phyloP scores from a whole-genome alignment of 2,888 invertebrate genomes.

The Acleris laterana region DNA sequence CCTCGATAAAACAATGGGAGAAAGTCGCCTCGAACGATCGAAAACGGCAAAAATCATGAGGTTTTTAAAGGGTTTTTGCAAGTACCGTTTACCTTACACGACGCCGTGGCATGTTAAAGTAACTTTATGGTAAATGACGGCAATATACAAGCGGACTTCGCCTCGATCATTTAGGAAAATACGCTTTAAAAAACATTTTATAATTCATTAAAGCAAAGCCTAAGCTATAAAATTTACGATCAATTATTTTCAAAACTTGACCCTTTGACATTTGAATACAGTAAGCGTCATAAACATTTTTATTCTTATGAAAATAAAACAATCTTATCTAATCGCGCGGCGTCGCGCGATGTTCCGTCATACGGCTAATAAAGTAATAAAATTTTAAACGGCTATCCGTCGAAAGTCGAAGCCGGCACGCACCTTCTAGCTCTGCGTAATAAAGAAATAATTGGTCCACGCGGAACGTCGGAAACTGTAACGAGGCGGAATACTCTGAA shows the following conservation, averaged over 20 bases:
- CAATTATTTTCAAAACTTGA: constrained; percentile 25
- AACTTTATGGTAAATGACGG: constrained; percentile 28
- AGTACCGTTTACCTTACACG: constrained; percentile 30
- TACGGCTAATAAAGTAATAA: constrained; percentile 40
- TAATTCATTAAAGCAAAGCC: constrained; percentile 23
- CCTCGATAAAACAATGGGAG: constrained; percentile 73
- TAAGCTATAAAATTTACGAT: constrained; percentile 21
- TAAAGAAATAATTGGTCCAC: constrained; percentile 44
- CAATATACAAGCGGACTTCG: constrained; percentile 4
- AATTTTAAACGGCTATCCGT: constrained; percentile 34
- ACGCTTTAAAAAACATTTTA: constrained; percentile 8
- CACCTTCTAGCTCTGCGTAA: constrained; percentile 24
- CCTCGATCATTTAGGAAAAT: constrained; percentile 5
- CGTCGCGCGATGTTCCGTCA: constrained; percentile 30
- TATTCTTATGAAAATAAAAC: constrained; percentile 29
- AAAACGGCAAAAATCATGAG: constrained; percentile 32
- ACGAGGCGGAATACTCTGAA: constrained; percentile 49
- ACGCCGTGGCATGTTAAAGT: constrained; percentile 18
- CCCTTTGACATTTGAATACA: constrained; percentile 18
- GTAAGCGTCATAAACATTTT: constrained; percentile 13
- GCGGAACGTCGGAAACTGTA: constrained; percentile 52
- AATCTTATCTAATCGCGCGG: constrained; percentile 30
- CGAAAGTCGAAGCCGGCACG: constrained; percentile 20
- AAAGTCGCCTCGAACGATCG: constrained; percentile 62
- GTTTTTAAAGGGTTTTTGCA: constrained; percentile 31